Evolutionary conservation across 2,797 vertebrate genomes (phyloP).

Genomic region (Poeciliopsis presidionis): DNA sequence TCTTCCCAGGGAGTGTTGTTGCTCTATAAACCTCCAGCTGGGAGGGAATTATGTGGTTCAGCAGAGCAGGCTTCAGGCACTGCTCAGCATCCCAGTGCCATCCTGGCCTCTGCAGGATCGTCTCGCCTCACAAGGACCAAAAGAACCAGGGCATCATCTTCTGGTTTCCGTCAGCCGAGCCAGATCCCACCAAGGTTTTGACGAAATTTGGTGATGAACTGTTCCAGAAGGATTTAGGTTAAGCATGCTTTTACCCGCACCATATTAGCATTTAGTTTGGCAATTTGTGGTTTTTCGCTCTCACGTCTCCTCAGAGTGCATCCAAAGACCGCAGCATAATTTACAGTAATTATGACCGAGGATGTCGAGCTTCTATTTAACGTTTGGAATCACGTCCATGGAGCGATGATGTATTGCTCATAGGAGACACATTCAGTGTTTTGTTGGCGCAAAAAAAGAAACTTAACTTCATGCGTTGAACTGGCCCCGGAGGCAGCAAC

Average conservation of each 20-base stretch:
- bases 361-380: slow-evolving; percentile 38
- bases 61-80: slow-evolving; percentile 65
- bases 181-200: slow-evolving; percentile 44
- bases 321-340: slow-evolving; percentile 20
- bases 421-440: slow-evolving; percentile 41
- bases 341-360: slow-evolving; percentile 23
- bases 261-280: slow-evolving; percentile 19
- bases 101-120: slow-evolving; percentile 45
- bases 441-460: slow-evolving; percentile 52
- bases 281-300: slow-evolving; percentile 18
- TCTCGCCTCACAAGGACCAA: slow-evolving; percentile 44
- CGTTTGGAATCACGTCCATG: slow-evolving; percentile 25
- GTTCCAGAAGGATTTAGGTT: slow-evolving; percentile 27
- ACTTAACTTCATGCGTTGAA: slow-evolving; percentile 42
- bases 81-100: slow-evolving; percentile 61
- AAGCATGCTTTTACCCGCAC: slow-evolving; percentile 2
- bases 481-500: slow-evolving; percentile 58
- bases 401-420: slow-evolving; percentile 26
- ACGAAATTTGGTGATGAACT: slow-evolving; percentile 39
- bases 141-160: slow-evolving; percentile 58
- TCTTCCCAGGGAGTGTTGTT: slow-evolving; percentile 59
- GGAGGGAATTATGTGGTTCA: slow-evolving; percentile 76
- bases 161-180: slow-evolving; percentile 38
- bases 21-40: slow-evolving; percentile 64
- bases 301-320: slow-evolving; percentile 17